Percentiles rank a stretch among this genome's conserved stretches.
Evolutionary conservation across 2,113 vertebrate genomes (phyloP).

Genomic region (Menidia beryllina): DNA sequence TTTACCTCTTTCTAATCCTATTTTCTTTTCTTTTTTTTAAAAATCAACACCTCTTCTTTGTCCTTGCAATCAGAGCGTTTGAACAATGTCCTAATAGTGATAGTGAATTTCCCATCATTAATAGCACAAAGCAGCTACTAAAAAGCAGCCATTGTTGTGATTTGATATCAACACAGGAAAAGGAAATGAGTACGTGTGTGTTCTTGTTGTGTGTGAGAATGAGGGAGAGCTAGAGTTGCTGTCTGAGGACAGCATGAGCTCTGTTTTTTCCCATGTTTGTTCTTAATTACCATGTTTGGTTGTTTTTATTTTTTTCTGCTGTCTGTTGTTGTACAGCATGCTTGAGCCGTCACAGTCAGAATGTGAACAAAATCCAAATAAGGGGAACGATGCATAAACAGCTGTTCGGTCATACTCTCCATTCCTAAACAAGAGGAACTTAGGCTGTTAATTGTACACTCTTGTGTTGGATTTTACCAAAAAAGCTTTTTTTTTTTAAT

Average conservation of each 20-base stretch:
- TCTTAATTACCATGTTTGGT: conserved; percentile 34
- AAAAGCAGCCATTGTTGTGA: conserved; percentile 70
- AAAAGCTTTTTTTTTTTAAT: not conserved
- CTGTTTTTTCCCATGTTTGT: conserved; percentile 27
- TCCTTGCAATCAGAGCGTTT: conserved; percentile 40
- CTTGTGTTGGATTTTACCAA: conserved; percentile 4
- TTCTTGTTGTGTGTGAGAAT: not conserved
- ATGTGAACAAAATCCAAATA: not conserved
- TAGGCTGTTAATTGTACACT: not conserved
- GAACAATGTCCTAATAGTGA: conserved; percentile 41
- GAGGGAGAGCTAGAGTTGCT: conserved; percentile 10
- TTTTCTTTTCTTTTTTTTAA: not conserved
- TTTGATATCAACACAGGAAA: conserved; percentile 69
- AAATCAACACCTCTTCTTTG: too few relatives aligned
- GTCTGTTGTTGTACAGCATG: conserved; percentile 1
- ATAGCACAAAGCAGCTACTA: conserved; percentile 55
- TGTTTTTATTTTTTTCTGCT: not conserved
- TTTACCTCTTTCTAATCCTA: not conserved
- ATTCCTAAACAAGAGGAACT: not conserved
- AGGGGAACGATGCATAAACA: not conserved
- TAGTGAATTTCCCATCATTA: conserved; percentile 64
- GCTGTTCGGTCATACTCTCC: not conserved
- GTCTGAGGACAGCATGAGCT: conserved; percentile 24
- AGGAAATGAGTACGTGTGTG: conserved; percentile 58
- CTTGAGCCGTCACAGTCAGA: not conserved